These are phyloP conservation scores for Sorex fumeus DNA, from an alignment of 2,113 vertebrate species.

Conservation along the genomic window DNA sequence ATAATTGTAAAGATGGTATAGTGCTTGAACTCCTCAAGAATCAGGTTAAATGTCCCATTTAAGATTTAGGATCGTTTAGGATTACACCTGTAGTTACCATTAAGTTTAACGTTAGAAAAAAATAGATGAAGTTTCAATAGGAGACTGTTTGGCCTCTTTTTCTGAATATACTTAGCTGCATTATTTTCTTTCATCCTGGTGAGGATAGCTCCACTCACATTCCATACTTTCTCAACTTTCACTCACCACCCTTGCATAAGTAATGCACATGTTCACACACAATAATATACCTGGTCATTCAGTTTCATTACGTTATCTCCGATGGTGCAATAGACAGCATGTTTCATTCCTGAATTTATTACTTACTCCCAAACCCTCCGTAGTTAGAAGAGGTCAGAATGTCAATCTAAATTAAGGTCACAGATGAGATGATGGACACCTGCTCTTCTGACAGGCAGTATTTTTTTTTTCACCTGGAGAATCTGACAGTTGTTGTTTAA, in stretches of 20 bases:
- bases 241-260: neutral
- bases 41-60: neutral
- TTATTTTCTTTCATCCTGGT: neutral
- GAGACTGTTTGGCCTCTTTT: neutral
- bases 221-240: neutral
- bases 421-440: neutral
- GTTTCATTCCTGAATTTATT: neutral
- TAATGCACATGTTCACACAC: no score
- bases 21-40: neutral
- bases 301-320: neutral
- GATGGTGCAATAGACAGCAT: neutral
- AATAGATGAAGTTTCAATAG: neutral
- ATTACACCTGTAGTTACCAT: no score
- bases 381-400: conserved; percentile 22
- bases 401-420: conserved; percentile 54
- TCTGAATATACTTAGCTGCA: neutral
- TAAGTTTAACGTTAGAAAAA: no score
- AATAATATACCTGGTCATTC: neutral
- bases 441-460: neutral
- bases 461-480: conserved; percentile 53
- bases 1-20: neutral
- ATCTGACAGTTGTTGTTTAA: conserved; percentile 65
- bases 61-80: no score
- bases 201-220: neutral
- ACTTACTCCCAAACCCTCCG: neutral